Conservation (phyloP, 1,140 invertebrate species). For the Nilaparvata lugens region DNA sequence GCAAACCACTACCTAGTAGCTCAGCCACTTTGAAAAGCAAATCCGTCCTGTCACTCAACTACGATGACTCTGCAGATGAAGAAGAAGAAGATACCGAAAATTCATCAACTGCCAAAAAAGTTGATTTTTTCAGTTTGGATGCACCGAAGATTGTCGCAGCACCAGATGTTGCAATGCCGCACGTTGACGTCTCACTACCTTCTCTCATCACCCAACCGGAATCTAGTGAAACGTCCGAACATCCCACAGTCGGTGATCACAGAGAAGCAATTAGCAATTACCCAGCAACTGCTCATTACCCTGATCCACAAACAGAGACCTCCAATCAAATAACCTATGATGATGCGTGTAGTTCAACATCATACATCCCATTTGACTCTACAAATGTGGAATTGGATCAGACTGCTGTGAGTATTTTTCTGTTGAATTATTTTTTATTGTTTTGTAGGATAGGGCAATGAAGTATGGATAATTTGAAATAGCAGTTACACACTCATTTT, state of each 20-base stretch:
- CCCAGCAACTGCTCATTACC: too few relatives aligned
- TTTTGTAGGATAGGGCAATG: too few relatives aligned
- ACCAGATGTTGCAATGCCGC: slow-evolving; percentile 8
- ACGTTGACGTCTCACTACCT: slow-evolving; percentile 13
- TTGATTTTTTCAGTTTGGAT: slow-evolving; percentile 29
- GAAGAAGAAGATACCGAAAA: slow-evolving; percentile 28
- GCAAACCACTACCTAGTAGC: neutral
- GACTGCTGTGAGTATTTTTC: neutral
- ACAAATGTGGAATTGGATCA: neutral
- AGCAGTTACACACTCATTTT: too few relatives aligned
- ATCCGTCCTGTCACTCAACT: slow-evolving; percentile 14
- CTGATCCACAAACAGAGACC: too few relatives aligned
- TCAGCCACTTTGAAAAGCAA: slow-evolving; percentile 7
- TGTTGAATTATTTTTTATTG: too few relatives aligned
- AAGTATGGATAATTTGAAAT: too few relatives aligned
- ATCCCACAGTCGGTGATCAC: too few relatives aligned
- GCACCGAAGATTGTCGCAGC: slow-evolving; percentile 12
- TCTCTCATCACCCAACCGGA: too few relatives aligned
- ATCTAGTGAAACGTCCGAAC: too few relatives aligned
- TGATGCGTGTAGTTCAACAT: neutral
- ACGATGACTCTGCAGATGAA: slow-evolving; percentile 40
- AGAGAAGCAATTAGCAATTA: too few relatives aligned
- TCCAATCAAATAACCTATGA: too few relatives aligned
- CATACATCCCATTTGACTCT: neutral
- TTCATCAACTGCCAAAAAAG: slow-evolving; percentile 7